Percentiles rank a stretch among this genome's conserved stretches.
Evolutionary conservation across 2,113 vertebrate genomes (phyloP).

Genomic region (Cygnus buccinator): DNA sequence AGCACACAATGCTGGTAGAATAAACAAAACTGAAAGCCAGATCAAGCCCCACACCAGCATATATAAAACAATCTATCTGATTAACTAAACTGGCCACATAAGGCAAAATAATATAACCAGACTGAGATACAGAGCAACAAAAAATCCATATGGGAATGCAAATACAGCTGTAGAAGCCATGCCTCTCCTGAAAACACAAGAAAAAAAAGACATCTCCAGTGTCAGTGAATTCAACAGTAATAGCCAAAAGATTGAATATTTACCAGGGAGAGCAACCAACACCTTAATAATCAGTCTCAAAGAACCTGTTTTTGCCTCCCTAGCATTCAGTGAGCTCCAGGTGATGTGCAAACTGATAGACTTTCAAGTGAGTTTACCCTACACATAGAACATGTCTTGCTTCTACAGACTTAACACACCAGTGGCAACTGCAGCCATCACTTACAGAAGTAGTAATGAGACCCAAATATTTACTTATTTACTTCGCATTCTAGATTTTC

Average conservation of each 20-base stretch:
- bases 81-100: background rate
- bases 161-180: background rate
- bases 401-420: background rate
- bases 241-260: background rate
- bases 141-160: background rate
- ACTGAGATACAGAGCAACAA: background rate
- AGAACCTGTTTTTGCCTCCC: background rate
- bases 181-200: background rate
- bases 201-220: background rate
- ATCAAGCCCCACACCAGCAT: background rate
- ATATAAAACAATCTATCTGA: background rate
- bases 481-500: background rate
- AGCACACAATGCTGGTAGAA: background rate
- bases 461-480: background rate
- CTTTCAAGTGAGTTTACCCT: background rate
- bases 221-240: background rate
- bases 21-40: background rate
- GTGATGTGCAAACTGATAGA: background rate
- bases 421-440: background rate
- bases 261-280: background rate
- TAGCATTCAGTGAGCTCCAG: background rate
- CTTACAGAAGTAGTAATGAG: background rate
- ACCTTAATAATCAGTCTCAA: background rate
- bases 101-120: background rate
- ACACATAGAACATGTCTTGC: rapidly evolving